A percentile compares a stretch with the other conserved stretches of the same genome.
Conservation (phyloP, 2,888 invertebrate species). For the Coremacera marginata region DNA sequence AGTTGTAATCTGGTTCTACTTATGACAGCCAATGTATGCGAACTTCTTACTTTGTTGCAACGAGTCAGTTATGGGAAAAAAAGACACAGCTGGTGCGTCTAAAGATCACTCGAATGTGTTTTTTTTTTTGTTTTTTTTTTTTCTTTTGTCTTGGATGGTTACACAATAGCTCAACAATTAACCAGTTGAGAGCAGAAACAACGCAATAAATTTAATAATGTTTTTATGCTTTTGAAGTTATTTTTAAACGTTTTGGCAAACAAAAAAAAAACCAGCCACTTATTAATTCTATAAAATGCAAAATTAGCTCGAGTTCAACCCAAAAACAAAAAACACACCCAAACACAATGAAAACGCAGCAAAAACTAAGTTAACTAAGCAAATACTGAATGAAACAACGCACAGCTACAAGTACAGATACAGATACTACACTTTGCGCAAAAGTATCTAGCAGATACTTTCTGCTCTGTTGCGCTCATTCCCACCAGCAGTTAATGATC, state of each 20-base stretch:
- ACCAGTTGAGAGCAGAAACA: background rate
- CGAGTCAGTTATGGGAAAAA: background rate
- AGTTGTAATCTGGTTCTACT: conserved; percentile 42
- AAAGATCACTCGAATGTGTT: background rate
- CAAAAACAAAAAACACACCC: conserved; percentile 59
- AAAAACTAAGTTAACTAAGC: conserved; percentile 53
- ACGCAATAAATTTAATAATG: background rate
- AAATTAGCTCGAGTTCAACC: background rate
- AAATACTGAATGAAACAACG: conserved; percentile 7
- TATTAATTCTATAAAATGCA: background rate
- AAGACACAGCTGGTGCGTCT: background rate
- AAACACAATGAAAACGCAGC: conserved; percentile 60
- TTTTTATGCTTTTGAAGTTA: background rate
- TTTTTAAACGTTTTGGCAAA: background rate
- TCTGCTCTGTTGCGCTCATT: background rate
- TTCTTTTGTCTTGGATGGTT: conserved; percentile 7
- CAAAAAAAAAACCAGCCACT: background rate
- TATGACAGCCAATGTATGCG: background rate
- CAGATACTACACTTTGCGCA: background rate
- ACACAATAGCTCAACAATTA: background rate
- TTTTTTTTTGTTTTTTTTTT: too few relatives aligned
- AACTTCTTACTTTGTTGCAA: too few relatives aligned
- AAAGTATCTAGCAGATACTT: conserved; percentile 38
- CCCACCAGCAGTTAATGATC: background rate
- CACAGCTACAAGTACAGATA: background rate